phyloP scores from a whole-genome alignment of 1,140 invertebrate species.

The Mycetomoellerius zeteki region DNA sequence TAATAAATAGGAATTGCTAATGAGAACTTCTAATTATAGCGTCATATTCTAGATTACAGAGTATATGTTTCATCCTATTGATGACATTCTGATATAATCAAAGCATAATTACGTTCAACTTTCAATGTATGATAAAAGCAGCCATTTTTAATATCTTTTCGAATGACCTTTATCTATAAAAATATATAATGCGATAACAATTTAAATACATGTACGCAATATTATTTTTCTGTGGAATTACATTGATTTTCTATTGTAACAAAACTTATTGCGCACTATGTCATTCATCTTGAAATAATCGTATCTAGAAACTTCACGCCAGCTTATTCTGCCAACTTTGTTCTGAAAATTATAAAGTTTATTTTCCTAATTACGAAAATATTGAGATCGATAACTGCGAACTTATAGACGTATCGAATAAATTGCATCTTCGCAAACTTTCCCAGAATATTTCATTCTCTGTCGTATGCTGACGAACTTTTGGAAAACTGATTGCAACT shows the following conservation, averaged over 20 bases:
- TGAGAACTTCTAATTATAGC: conserved; percentile 32
- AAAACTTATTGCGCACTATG: background rate
- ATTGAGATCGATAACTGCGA: background rate
- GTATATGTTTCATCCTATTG: background rate
- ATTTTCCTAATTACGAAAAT: background rate
- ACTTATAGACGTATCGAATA: background rate
- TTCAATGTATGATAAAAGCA: background rate
- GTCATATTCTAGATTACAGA: background rate
- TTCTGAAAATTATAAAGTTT: background rate
- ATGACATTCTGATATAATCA: background rate
- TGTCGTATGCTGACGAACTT: background rate
- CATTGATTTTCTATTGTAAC: background rate
- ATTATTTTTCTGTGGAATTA: background rate
- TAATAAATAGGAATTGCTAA: background rate
- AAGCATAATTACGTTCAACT: background rate
- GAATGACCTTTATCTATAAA: background rate
- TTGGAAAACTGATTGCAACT: conserved; percentile 18
- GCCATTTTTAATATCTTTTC: background rate
- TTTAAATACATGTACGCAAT: background rate
- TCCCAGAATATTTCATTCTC: background rate
- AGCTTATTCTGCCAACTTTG: background rate
- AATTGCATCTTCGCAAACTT: background rate
- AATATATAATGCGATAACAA: background rate
- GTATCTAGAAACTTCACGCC: background rate
- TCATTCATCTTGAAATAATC: background rate